Evolutionary conservation across 1,140 invertebrate species (phyloP), one percentile per base, ranked within the genome.

Genomic region (Rhynchophorus ferrugineus): DNA sequence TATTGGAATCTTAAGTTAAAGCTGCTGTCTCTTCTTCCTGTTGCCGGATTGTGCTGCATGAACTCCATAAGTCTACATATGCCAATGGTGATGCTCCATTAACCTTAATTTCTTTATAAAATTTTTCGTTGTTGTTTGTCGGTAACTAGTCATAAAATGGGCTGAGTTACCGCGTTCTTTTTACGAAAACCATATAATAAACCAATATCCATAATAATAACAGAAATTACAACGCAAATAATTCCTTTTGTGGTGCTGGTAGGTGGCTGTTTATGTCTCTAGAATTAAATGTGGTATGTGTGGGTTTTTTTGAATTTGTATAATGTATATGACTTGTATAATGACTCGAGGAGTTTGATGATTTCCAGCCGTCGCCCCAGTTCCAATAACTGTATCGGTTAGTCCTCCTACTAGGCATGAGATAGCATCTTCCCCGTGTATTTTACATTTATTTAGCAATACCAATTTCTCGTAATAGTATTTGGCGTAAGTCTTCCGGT

Each of bases 401-500:
- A 29, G 5, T 29, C 24, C 24, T 6, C 24, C 24, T 6, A 29
- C 11, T 6, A 29, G 5, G 24, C 24, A 29, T 11, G 24, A 29
- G 11, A 29, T 11, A 29, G 24, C 24, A 6, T 65, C 61, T 6
- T 1, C 13, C 7, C 63, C 62, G 11, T 54, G 54, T 33, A 69
- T 44, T 36, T 67, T 61, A 35, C 67, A 69, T 0, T 58, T 47
- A 36, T 61, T 65, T n/a, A 65, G 63, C 57, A 69, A 59, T 1
- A 65, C 59, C 5, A 63, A 7, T 51, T 56, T 54, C 20, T 57
- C 54, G 21, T 50, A 49, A 42, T 45, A 49, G 18, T 59, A 56
- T 37, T 48, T 21, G 6, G 9, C 24, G 13, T 53, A 57, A 3
- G 44, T 19, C 57, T 0, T 53, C 29, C 3, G 6, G 2, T 13